Evolutionary conservation across 2,113 vertebrate species (phyloP).

Genomic region (Salvelinus alpinus): DNA sequence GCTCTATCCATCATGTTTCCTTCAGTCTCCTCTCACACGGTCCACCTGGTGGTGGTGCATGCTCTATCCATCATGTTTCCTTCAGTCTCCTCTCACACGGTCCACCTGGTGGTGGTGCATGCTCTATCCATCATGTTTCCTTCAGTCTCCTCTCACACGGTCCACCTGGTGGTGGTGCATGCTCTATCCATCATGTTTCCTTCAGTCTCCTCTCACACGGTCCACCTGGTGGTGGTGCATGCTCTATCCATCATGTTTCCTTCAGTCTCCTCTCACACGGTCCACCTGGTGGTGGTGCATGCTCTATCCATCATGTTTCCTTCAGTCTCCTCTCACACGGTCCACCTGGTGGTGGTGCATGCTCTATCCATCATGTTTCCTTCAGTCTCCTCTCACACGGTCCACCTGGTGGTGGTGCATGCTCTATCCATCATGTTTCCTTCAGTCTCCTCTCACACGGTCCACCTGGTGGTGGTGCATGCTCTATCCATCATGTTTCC

Average conservation of each 20-base stretch:
- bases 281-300: constrained; percentile 28
- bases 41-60: constrained; percentile 28
- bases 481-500: constrained; percentile 13
- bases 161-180: constrained; percentile 28
- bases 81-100: constrained; percentile 17
- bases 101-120: constrained; percentile 28
- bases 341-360: constrained; percentile 28
- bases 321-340: constrained; percentile 17
- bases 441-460: constrained; percentile 17
- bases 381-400: constrained; percentile 17
- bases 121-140: constrained; percentile 13
- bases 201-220: constrained; percentile 17
- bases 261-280: constrained; percentile 17
- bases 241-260: constrained; percentile 13
- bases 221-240: constrained; percentile 28
- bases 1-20: constrained; percentile 13
- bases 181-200: constrained; percentile 13
- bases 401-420: constrained; percentile 28
- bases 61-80: constrained; percentile 13
- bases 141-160: constrained; percentile 17
- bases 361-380: constrained; percentile 13
- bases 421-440: constrained; percentile 13
- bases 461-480: constrained; percentile 28
- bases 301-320: constrained; percentile 13
- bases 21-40: constrained; percentile 17